Evolutionary conservation across 2,888 invertebrate genomes (phyloP), one percentile per base, ranked within the genome.

Genomic region (Apamea monoglypha): DNA sequence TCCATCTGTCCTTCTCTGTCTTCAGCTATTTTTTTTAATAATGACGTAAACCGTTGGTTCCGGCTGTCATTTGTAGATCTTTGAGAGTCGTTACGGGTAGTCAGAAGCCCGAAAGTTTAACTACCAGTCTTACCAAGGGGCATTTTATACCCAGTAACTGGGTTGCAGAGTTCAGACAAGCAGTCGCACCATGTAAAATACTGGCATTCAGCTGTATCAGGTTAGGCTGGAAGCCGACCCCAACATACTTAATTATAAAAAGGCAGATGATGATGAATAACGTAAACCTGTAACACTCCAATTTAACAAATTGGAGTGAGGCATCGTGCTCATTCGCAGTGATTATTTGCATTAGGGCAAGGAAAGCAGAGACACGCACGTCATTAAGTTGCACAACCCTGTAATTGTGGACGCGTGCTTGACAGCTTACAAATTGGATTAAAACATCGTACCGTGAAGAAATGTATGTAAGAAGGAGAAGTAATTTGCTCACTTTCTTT

Each of bases 301-400:
- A n/a, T 29, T 69, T 32, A n/a, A n/a, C n/a, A n/a, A n/a, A n/a
- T 64, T 61, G 74, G 4, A 59, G 68, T 72, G 50, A 78, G 50
- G 47, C 29, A 64, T 59, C n/a, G 61, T 36, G 44, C 16, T 36
- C 47, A 63, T 29, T 29, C 25, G 32, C 78, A 44, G 10, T 72
- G 40, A 83, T 83, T 68, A 56, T 71, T 83, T 83, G n/a, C 56
- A 78, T 50, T 50, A 59, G 18, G 32, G 18, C 40, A 64, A 32
- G n/a, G 14, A 70, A 8, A 44, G 44, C n/a, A 56, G n/a, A 32
- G 44, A 32, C 25, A 73, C n/a, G 21, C 72, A 44, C n/a, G 44
- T 36, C 59, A 82, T 64, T 74, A 53, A 36, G 7, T 68, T 74
- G 53, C 40, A 25, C 12, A 47, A 18, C 64, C 59, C 47, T 40